A percentile compares a stretch with the other conserved stretches of the same genome.
Conservation (phyloP, 1,140 invertebrate genomes). For the Parasteatoda tepidariorum region DNA sequence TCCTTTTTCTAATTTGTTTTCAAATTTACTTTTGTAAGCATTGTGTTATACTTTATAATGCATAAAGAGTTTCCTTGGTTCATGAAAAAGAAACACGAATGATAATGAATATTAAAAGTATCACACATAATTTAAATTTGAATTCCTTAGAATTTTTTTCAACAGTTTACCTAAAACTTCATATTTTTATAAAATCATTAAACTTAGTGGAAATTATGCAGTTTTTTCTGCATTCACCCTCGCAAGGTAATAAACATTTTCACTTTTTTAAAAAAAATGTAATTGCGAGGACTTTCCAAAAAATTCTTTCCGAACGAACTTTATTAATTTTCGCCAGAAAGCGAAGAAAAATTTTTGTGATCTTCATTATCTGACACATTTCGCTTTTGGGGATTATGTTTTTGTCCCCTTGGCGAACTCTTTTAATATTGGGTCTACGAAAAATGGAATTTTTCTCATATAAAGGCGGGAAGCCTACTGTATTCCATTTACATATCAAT, state of each 20-base stretch:
- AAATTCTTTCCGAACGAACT: not conserved
- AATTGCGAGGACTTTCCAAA: not conserved
- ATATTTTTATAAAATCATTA: too few relatives aligned
- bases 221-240: conserved; percentile 5
- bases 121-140: too few relatives aligned
- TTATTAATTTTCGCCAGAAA: conserved; percentile 21
- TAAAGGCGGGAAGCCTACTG: conserved; percentile 17
- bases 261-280: not conserved
- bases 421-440: conserved; percentile 8
- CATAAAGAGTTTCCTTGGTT: too few relatives aligned
- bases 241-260: not conserved
- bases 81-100: too few relatives aligned
- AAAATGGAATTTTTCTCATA: conserved; percentile 20
- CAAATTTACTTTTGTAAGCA: too few relatives aligned
- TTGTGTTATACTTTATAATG: too few relatives aligned
- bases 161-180: too few relatives aligned
- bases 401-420: not conserved
- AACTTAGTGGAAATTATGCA: too few relatives aligned
- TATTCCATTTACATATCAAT: conserved; percentile 51
- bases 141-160: too few relatives aligned
- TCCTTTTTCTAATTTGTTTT: too few relatives aligned
- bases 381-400: conserved; percentile 4
- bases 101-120: too few relatives aligned
- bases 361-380: conserved; percentile 2
- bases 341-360: not conserved